phyloP scores from a whole-genome alignment of 2,113 vertebrate species.

The Nothocercus julius region DNA sequence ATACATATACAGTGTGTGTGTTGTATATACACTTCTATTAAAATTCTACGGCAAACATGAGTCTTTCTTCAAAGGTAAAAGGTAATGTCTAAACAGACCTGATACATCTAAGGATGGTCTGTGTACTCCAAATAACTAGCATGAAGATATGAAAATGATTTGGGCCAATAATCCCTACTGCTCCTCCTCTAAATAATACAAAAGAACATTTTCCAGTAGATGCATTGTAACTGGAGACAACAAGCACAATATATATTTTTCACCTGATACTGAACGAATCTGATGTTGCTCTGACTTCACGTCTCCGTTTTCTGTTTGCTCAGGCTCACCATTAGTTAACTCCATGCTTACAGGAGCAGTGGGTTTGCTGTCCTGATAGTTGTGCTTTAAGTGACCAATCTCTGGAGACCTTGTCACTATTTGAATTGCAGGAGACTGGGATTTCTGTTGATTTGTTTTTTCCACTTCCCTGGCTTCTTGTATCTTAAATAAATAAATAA shows the following conservation, averaged over 20 bases:
- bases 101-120: background rate
- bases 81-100: accelerated
- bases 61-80: background rate
- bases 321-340: slow-evolving; percentile 71
- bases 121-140: background rate
- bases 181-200: background rate
- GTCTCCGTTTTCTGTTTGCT: slow-evolving; percentile 43
- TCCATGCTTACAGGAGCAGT: slow-evolving; percentile 12
- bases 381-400: slow-evolving; percentile 24
- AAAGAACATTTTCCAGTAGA: background rate
- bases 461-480: slow-evolving; percentile 89
- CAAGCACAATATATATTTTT: background rate
- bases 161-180: background rate
- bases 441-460: slow-evolving; percentile 78
- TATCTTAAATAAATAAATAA: slow-evolving; percentile 70
- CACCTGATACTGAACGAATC: slow-evolving; percentile 25
- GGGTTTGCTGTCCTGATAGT: slow-evolving; percentile 45
- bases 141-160: background rate
- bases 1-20: no score
- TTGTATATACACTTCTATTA: background rate
- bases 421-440: slow-evolving; percentile 77
- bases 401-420: slow-evolving; percentile 76
- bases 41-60: background rate
- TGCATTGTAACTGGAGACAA: background rate
- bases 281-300: background rate